Evolutionary conservation across 2,113 vertebrate species (phyloP).

Genomic region (Vidua chalybeata): DNA sequence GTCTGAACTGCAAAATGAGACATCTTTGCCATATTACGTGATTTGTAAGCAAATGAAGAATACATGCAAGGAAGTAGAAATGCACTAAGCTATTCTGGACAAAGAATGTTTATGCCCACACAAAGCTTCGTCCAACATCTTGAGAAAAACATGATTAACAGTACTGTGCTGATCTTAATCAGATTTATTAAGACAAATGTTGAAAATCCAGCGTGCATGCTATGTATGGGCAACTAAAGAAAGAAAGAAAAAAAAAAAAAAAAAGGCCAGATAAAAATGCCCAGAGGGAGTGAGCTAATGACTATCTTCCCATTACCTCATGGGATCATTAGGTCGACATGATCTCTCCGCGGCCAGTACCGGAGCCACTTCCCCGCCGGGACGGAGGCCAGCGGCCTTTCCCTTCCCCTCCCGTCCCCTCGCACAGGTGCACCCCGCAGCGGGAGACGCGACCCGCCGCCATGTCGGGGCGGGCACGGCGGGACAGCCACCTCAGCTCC

Average conservation of each 20-base stretch:
- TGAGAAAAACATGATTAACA: conserved; percentile 18
- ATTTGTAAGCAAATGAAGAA: not conserved
- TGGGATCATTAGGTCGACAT: conserved; percentile 51
- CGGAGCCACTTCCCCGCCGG: not conserved
- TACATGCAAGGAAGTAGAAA: not conserved
- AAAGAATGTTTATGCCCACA: not conserved
- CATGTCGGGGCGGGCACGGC: not conserved
- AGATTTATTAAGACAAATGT: conserved; percentile 50
- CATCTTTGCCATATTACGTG: not conserved
- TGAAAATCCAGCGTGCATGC: not conserved
- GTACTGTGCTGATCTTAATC: not conserved
- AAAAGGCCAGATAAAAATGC: conserved; percentile 5
- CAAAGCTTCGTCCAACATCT: not conserved
- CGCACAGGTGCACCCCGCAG: not conserved
- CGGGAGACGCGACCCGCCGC: not conserved
- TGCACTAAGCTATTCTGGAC: not conserved
- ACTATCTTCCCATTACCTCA: conserved; percentile 54
- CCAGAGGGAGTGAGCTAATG: conserved; percentile 59
- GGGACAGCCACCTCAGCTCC: not conserved
- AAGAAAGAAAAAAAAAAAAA: not conserved
- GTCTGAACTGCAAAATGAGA: not conserved
- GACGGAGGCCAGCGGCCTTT: not conserved
- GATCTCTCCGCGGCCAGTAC: not conserved
- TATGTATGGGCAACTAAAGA: not conserved
- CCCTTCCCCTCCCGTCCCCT: not conserved